Evolutionary conservation across 2,797 vertebrate genomes (phyloP), one percentile per base, ranked within the genome.

Genomic region (Bovichtus variegatus): DNA sequence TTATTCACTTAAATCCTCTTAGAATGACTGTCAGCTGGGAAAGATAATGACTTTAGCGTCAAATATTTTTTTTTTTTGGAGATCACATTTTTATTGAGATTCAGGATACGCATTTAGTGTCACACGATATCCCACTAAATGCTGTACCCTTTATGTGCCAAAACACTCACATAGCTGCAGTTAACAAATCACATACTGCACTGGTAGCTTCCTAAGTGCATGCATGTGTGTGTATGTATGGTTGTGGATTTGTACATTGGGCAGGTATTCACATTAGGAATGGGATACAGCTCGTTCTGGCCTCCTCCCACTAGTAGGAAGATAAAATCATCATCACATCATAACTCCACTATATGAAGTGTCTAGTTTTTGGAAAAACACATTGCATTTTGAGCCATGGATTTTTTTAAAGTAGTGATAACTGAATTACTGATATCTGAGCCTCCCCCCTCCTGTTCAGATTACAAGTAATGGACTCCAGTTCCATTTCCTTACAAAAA

Each of bases 381-480:
- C 6, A 13, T 44, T 34, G 7, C 25, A 75, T 67, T 67, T 61
- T 74, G 6, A 25, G 47, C 25, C 53, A 16, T 21, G 3, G 46
- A 57, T 62, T 47, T 59, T 54, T 80, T 7, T 71, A 74, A 78
- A 82, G 50, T 12, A 23, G 55, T 4, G 67, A 87, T 83, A 83
- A 77, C 73, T 77, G 62, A 71, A 76, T 76, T 67, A 74, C 57
- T 62, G 73, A 18, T 74, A 81, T 88, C 74, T 72, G 38, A 46
- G 25, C 54, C 34, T 5, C 6, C 49, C 54, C 4, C 12, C 64
- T 62, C 19, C 73, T 59, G 16, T 50, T 81, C n/a, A 72, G 77
- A 87, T 84, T 71, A 66, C 12, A 13, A 78, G 73, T 75, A 80
- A 91, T 76, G 71, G 78, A 77, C 60, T 89, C 76, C 77, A 89